Evolutionary conservation across 2,797 vertebrate species (phyloP), one percentile per base, ranked within the genome.

Genomic region (Poecile montanus): DNA sequence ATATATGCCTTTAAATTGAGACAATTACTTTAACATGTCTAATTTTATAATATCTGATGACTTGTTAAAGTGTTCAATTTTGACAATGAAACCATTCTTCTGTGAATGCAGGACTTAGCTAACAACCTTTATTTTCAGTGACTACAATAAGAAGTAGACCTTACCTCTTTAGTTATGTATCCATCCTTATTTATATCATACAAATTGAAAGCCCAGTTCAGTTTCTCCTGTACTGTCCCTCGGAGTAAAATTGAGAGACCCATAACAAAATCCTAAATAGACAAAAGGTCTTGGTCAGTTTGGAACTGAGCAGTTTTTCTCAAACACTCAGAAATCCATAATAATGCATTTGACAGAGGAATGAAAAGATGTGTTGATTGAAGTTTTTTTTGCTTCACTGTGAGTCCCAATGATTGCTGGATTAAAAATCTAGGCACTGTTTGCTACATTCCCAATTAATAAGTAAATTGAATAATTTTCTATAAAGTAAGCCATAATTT

Each of bases 121-220:
- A 44, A 50, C 26, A 72, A 38, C 9, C 6, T 68, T 62, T 48
- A 30, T 6, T 76, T 91, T 54, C 44, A 60, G 47, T 74, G 32
- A n/a, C 54, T 36, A 85, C 13, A 45, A 16, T 36, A 34, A 70
- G 48, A 92, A 57, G 25, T 4, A 67, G 51, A 77, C 16, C 96
- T 97, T 98, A 99, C 99, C 98, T 99, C 99, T 98, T 99, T 99
- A 94, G 99, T 99, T 95, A 99, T 99, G 92, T 99, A 99, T 80
- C 99, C 99, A 36, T 99, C 99, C 97, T 99, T 99, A 94, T 99
- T 99, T 97, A 99, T 99, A 94, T 99, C 99, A 85, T 99, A 99
- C 94, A 99, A 98, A 97, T 99, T 99, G 98, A 99, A 99, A 68
- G 99, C 99, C 99, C 99, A 99, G 98, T 99, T 99, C 89, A 99